Base-by-base conservation (phyloP, 2,797 vertebrate species). In the Sebastes goodei region DNA sequence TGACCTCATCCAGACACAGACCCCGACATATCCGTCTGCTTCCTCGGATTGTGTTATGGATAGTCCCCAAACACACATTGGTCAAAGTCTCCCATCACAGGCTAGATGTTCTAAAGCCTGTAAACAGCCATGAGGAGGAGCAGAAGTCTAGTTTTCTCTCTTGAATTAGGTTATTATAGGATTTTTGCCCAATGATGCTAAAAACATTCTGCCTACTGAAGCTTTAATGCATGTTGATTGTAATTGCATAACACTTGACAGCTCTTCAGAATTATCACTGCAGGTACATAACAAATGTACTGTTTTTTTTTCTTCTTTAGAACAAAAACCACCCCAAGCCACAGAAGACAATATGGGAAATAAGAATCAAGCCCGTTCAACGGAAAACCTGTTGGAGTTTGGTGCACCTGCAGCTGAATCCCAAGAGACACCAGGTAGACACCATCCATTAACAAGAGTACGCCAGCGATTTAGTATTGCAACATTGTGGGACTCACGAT, bases 1-100 rank as follows among this genome's bases (percentile, higher is more conserved):
- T 95, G 89, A 94, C 82, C 82, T 95, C 93, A 95, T 92, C 78
- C 88, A 88, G 75, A 89, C 87, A 76, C 68, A 85, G 83, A 86
- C 83, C 88, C 81, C 29, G 66, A 91, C 86, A 87, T 88, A 86
- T 87, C 78, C 56, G 84, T 87, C 93, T 91, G 90, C 83, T 94
- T 91, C 91, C 89, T 88, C 30, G 61, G 85, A 88, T 94, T 92
- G 92, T 83, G 85, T 87, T 94, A 94, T 86, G 76, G 83, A 92
- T 85, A 83, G 76, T 82, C 38, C 38, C 55, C 68, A 30, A 71
- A 77, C 69, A 65, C 49, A 60, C 21, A 67, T 23, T 55, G 21
- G 53, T 6, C n/a, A 23, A 55, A 55, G 20, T 55, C n/a, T 55
- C n/a, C 53, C 21, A 3, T 55, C 42, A 46, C 15, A 7, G 15